phyloP scores from a whole-genome alignment of 2,797 vertebrate genomes.

The Spondyliosoma cantharus region DNA sequence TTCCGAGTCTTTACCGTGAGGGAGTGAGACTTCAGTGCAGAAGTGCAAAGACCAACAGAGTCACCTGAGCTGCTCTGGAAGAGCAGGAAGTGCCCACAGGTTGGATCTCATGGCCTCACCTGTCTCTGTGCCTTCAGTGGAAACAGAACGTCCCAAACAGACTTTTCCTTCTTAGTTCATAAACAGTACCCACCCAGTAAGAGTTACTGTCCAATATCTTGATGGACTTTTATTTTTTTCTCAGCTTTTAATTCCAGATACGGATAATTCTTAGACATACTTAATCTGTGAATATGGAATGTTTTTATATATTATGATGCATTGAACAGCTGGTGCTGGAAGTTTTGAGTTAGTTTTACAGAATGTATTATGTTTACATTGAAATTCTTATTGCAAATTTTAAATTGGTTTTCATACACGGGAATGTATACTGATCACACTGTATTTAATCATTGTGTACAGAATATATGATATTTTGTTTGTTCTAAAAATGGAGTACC shows the following conservation, averaged over 20 bases:
- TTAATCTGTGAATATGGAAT: slow-evolving; percentile 73
- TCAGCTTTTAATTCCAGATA: slow-evolving; percentile 57
- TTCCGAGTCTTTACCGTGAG: slow-evolving; percentile 84
- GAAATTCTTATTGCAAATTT: slow-evolving; percentile 66
- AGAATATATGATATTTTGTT: slow-evolving; percentile 73
- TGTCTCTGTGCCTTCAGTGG: slow-evolving; percentile 45
- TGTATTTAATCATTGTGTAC: slow-evolving; percentile 86
- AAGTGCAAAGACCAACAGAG: slow-evolving; percentile 47
- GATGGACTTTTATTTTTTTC: slow-evolving; percentile 43
- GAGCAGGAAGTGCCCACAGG: slow-evolving; percentile 64
- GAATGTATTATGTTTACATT: slow-evolving; percentile 77
- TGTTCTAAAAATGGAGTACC: slow-evolving; percentile 63
- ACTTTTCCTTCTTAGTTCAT: slow-evolving; percentile 36
- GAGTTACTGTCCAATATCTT: slow-evolving; percentile 35
- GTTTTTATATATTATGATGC: slow-evolving; percentile 66
- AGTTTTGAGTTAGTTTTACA: slow-evolving; percentile 63
- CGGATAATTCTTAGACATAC: slow-evolving; percentile 59
- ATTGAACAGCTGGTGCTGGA: slow-evolving; percentile 84
- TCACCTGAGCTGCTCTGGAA: slow-evolving; percentile 60
- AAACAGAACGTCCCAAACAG: slow-evolving; percentile 41
- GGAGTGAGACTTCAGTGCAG: slow-evolving; percentile 69
- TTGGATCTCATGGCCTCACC: slow-evolving; percentile 58
- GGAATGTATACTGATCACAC: slow-evolving; percentile 85
- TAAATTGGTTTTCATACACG: slow-evolving; percentile 76
- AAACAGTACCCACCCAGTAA: slow-evolving; percentile 50